Evolutionary conservation across 2,888 invertebrate genomes (phyloP), one percentile per base, ranked within the genome.

Genomic region (Agrotis clavis): DNA sequence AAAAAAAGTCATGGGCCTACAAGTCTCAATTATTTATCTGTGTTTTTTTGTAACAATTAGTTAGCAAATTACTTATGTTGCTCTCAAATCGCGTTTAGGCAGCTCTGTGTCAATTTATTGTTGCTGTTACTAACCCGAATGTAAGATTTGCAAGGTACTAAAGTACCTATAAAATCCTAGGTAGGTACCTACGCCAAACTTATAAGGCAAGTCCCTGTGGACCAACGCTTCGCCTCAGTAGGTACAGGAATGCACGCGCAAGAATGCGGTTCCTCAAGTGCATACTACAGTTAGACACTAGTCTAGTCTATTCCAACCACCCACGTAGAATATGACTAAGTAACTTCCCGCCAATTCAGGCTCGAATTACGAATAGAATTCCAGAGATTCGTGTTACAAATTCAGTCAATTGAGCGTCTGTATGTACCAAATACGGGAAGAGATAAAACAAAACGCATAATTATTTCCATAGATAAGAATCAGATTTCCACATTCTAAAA

Each of bases 221-320:
- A 74, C 64, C 54, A 59, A 48, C 70, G 62, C 77, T 25, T 70
- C 63, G 56, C 60, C 30, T 56, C 57, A 14, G 57, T 21, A 35
- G 4, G 3, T 7, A 6, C 56, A 51, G 79, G 87, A 85, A 85
- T 87, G 87, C 86, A 83, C 77, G 74, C 79, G 54, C 47, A 74
- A 71, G 87, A 77, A 83, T 82, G 83, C 68, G 41, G 77, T 51
- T 61, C 51, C 64, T 68, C 74, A 67, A 84, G 70, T 68, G 60
- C 50, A 67, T 51, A 35, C 47, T 30, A 82, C 82, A 71, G 85
- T 82, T 82, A 84, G 70, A 67, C 69, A 57, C 54, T 59, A 35
- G 66, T 47, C 59, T 69, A 64, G 75, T 70, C 71, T 67, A 68
- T 41, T 30, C 30, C 7, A 53, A 11, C 82, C 84, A 84, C 84